phyloP scores from a whole-genome alignment of 2,888 invertebrate genomes.

The Ornithoptera alexandrae region DNA sequence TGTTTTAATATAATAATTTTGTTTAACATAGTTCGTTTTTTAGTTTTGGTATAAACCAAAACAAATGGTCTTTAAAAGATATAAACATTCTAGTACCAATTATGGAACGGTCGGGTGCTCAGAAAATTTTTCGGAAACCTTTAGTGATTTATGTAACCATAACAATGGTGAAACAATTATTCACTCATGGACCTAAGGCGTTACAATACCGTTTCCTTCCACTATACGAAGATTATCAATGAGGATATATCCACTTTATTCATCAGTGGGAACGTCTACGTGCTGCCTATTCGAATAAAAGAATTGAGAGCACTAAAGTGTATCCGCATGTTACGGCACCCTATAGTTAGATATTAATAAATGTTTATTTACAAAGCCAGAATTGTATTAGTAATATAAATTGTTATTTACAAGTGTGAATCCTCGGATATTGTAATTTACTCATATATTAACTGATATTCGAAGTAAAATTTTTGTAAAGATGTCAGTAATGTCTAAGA shows the following conservation, averaged over 20 bases:
- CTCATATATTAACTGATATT: too few relatives aligned
- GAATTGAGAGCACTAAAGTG: constrained; percentile 25
- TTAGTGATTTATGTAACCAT: constrained; percentile 8
- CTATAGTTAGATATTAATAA: constrained; percentile 7
- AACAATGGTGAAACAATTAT: constrained; percentile 22
- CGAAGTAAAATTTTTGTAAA: too few relatives aligned
- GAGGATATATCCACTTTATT: constrained; percentile 31
- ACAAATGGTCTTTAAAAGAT: too few relatives aligned
- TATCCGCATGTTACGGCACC: constrained; percentile 12
- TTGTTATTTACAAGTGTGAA: too few relatives aligned
- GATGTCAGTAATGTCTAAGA: too few relatives aligned
- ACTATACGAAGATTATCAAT: constrained; percentile 24
- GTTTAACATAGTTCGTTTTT: too few relatives aligned
- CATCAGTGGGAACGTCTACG: constrained; percentile 27
- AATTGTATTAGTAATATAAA: too few relatives aligned
- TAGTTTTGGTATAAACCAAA: too few relatives aligned
- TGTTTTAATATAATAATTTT: too few relatives aligned
- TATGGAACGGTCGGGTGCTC: too few relatives aligned
- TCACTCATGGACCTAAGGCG: constrained; percentile 15
- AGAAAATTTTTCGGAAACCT: not conserved
- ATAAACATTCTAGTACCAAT: too few relatives aligned
- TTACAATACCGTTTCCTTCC: constrained; percentile 24
- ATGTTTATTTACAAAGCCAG: not conserved
- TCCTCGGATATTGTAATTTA: too few relatives aligned
- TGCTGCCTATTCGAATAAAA: constrained; percentile 27